Evolutionary conservation across 1,140 invertebrate genomes (phyloP).

Genomic region (Eueides isabella): DNA sequence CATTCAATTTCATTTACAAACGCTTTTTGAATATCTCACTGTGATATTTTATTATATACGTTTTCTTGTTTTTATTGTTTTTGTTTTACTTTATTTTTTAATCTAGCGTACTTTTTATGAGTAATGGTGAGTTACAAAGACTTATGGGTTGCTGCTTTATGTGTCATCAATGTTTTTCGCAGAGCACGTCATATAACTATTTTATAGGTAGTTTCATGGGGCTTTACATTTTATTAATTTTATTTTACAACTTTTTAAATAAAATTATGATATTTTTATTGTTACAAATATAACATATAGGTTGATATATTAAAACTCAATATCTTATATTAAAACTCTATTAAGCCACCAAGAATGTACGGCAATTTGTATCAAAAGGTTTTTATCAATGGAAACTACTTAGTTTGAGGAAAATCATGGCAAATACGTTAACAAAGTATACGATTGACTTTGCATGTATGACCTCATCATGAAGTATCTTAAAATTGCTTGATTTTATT

Average conservation of each 20-base stretch:
- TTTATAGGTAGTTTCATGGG: too few relatives aligned
- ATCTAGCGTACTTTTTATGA: background rate
- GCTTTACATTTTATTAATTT: too few relatives aligned
- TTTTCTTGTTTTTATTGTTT: too few relatives aligned
- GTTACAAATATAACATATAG: too few relatives aligned
- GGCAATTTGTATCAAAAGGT: background rate
- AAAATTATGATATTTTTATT: too few relatives aligned
- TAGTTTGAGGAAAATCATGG: background rate
- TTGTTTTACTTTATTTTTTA: too few relatives aligned
- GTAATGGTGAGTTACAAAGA: background rate
- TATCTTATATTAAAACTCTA: background rate
- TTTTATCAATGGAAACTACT: background rate
- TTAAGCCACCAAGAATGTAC: background rate
- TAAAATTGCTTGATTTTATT: background rate
- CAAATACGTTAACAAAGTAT: background rate
- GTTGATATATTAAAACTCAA: too few relatives aligned
- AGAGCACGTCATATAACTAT: too few relatives aligned
- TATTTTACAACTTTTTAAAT: too few relatives aligned
- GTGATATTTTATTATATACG: too few relatives aligned
- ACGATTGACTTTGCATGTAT: background rate
- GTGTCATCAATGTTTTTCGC: background rate
- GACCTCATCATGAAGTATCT: background rate
- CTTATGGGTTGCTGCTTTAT: background rate
- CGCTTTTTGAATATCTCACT: too few relatives aligned
- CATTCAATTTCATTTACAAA: too few relatives aligned